Percentiles rank a stretch among this genome's conserved stretches.
These are phyloP conservation scores for Eulemur macaco DNA, from an alignment of 2,113 vertebrate genomes.

Conservation along the genomic window DNA sequence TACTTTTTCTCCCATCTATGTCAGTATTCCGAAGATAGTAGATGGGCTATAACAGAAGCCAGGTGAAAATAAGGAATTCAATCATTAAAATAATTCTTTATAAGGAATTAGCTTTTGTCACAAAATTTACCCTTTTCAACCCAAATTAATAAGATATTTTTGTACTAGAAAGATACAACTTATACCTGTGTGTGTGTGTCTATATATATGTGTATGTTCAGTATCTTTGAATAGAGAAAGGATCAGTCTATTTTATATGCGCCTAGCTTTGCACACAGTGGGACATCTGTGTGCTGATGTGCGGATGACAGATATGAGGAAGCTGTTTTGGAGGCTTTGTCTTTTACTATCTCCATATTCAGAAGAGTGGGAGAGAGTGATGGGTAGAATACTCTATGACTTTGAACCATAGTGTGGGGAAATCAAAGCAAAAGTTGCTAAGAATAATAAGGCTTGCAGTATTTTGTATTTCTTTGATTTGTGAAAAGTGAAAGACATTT, in stretches of 20 bases:
- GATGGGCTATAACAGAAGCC: background rate
- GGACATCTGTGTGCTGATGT: background rate
- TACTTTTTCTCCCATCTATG: background rate
- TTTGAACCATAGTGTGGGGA: background rate
- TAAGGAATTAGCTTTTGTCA: background rate
- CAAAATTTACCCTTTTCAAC: slow-evolving; percentile 7
- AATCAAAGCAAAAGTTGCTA: background rate
- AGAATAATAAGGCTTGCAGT: background rate
- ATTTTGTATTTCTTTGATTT: background rate
- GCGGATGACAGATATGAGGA: background rate
- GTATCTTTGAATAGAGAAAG: background rate
- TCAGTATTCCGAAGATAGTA: background rate
- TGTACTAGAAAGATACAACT: background rate
- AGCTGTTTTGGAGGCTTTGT: background rate
- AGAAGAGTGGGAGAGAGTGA: background rate
- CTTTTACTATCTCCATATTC: background rate
- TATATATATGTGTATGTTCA: background rate
- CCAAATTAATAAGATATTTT: background rate
- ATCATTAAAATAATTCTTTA: background rate
- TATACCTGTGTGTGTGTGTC: background rate
- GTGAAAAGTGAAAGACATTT: background rate
- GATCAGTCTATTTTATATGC: background rate
- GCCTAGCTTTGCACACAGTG: background rate
- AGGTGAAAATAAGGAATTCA: slow-evolving; percentile 13
- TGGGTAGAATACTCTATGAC: background rate